Evolutionary conservation across 2,797 vertebrate species (phyloP).

Genomic region (Nasua narica): DNA sequence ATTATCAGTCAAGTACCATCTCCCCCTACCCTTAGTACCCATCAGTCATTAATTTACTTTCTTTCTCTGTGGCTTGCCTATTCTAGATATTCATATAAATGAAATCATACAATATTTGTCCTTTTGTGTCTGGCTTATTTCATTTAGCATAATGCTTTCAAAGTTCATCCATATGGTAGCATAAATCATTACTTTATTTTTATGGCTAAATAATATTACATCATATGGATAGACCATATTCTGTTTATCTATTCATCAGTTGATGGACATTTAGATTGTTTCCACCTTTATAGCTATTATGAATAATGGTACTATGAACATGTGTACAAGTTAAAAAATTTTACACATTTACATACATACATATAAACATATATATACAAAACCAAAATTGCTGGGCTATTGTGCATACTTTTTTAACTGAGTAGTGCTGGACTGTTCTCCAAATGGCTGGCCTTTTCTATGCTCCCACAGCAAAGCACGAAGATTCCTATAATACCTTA

Average conservation of each 20-base stretch:
- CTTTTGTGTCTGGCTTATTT: not conserved
- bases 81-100: not conserved
- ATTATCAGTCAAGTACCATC: not conserved
- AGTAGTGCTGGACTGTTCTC: not conserved
- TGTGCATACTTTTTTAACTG: not conserved
- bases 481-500: not conserved
- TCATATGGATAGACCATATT: not conserved
- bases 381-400: not conserved
- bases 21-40: not conserved
- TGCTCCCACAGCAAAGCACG: not conserved
- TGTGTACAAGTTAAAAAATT: not conserved
- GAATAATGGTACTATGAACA: not conserved
- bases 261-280: not conserved
- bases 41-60: not conserved
- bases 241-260: not conserved
- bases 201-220: not conserved
- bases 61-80: not conserved
- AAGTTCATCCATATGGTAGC: not conserved
- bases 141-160: not conserved
- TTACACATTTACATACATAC: not conserved
- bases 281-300: not conserved
- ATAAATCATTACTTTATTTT: not conserved
- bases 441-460: not conserved
- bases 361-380: not conserved
- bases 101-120: not conserved